Percentiles rank a stretch among this genome's conserved stretches.
Evolutionary conservation across 2,113 vertebrate species (phyloP).

Genomic region (Gorsachius goisagi): DNA sequence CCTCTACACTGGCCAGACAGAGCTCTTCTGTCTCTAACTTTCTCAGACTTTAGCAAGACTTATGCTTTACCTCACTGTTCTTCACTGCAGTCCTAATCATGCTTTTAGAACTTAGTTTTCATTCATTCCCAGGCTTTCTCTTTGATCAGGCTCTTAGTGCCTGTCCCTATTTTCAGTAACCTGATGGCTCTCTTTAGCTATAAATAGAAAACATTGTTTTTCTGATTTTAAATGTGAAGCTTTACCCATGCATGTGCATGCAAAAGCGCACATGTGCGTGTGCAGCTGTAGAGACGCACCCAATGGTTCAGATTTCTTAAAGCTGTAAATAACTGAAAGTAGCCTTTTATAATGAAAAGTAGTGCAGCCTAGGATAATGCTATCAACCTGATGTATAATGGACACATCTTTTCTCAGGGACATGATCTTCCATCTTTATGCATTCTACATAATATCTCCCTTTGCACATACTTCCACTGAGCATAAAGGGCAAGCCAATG

Average conservation of each 20-base stretch:
- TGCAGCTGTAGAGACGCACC: background rate
- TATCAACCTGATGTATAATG: background rate
- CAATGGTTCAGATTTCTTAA: background rate
- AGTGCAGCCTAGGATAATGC: background rate
- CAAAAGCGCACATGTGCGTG: rapidly evolving
- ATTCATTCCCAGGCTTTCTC: background rate
- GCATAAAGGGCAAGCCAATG: background rate
- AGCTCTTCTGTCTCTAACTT: background rate
- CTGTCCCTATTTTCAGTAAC: background rate
- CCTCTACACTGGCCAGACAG: background rate
- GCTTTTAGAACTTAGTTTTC: background rate
- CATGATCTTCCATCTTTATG: background rate
- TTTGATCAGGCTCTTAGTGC: background rate
- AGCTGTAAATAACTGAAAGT: background rate
- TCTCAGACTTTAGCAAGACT: background rate
- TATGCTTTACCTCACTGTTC: background rate
- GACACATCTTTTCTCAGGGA: background rate
- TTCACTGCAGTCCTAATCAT: background rate
- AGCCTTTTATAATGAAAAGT: background rate
- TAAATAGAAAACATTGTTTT: background rate
- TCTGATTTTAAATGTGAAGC: background rate
- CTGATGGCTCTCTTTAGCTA: background rate
- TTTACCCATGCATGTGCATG: rapidly evolving
- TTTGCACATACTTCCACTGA: background rate
- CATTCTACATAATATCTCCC: background rate